Percentiles rank a stretch among this genome's conserved stretches.
phyloP scores from a whole-genome alignment of 2,888 invertebrate genomes.

The Tortricodes alternella region DNA sequence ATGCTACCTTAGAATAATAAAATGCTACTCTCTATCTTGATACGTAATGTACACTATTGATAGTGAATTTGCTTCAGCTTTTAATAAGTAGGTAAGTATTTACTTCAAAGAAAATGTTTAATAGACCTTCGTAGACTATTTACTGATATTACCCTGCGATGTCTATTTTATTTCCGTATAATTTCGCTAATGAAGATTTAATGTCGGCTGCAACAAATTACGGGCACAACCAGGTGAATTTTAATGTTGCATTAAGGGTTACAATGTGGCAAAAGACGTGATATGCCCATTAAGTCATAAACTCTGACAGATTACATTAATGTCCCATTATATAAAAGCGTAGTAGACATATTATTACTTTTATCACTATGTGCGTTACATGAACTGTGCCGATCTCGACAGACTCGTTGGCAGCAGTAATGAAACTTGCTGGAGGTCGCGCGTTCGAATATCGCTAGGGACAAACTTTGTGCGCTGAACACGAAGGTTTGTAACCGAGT shows the following conservation, averaged over 20 bases:
- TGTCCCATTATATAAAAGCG: constrained; percentile 13
- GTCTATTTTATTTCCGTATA: constrained; percentile 19
- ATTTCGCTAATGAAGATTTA: constrained; percentile 29
- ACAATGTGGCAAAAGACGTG: constrained; percentile 25
- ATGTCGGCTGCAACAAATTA: constrained; percentile 29
- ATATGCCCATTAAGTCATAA: constrained; percentile 31
- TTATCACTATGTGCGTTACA: too few species aligned
- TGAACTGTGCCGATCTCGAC: too few species aligned
- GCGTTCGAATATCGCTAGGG: too few species aligned
- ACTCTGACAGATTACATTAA: constrained; percentile 25
- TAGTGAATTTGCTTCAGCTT: not conserved
- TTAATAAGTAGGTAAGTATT: too few species aligned
- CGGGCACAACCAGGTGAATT: constrained; percentile 26
- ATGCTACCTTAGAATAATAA: too few species aligned
- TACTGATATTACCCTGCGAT: not conserved
- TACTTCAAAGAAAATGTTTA: too few species aligned
- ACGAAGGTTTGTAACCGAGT: too few species aligned
- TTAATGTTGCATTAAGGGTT: constrained; percentile 27
- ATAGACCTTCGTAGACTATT: not conserved
- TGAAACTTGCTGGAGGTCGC: too few species aligned
- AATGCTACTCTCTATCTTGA: too few species aligned
- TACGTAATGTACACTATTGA: not conserved
- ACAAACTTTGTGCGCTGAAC: too few species aligned
- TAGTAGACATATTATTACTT: too few species aligned
- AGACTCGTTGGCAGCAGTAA: too few species aligned